Evolutionary conservation across 2,113 vertebrate species (phyloP), one percentile per base, ranked within the genome.

Genomic region (Hyaena hyaena): DNA sequence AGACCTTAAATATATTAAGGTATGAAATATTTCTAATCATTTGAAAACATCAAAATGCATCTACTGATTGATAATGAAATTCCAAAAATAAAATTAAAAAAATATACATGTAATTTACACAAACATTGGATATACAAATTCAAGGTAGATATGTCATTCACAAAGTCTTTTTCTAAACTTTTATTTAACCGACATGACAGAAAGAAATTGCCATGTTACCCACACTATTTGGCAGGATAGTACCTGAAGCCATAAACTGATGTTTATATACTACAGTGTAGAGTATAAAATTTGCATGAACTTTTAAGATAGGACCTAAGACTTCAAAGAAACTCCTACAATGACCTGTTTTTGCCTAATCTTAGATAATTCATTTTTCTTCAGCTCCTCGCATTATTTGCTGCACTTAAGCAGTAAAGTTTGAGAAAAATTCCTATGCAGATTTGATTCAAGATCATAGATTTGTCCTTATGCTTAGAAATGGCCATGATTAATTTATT

Each of bases 11-110:
- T 74, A 86, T 61, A 53, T 48, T 97, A 83, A 80, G 0, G 11
- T 73, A 74, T 77, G 55, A 95, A 85, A 93, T 84, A 23, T 88
- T 96, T 21, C 26, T 76, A 92, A 76, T 90, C 35, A 93, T 68
- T 94, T 50, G 50, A 83, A 83, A 90, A 81, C 12, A 66, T 94
- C 50, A 95, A 65, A 93, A 63, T 73, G 0, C 4, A 83, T 69
- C 35, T 92, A 35, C 43, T 65, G 28, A 45, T 84, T 96, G 33
- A 92, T 65, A 94, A 91, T 76, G 7, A 93, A 96, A 91, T 95
- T n/a, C 19, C 63, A 94, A 77, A 76, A 89, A 31, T 69, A 90
- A 90, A 90, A 50, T 55, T 35, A 9, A 11, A 83, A 81, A 87
- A 48, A 68, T 28, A 63, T 61, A 74, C 35, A 66, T 71, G 33